Percentiles rank a stretch among this genome's conserved stretches.
phyloP scores from a whole-genome alignment of 2,888 invertebrate genomes.

The Teleiodes luculella region DNA sequence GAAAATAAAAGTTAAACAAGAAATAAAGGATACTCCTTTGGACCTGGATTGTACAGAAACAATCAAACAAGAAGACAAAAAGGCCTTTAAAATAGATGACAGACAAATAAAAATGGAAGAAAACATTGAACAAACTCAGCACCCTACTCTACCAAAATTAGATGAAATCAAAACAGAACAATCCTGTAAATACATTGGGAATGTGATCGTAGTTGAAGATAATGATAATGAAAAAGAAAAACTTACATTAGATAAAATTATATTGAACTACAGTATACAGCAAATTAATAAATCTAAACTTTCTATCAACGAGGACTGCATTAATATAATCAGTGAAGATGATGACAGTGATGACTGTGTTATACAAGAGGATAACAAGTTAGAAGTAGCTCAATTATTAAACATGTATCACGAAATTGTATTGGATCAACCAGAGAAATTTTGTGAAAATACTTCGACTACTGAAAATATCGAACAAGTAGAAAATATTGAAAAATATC shows the following conservation, averaged over 20 bases:
- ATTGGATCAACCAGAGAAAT: not conserved
- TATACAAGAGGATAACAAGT: not conserved
- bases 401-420: not conserved
- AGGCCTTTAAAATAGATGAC: not conserved
- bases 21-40: not conserved
- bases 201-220: not conserved
- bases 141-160: not conserved
- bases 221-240: not conserved
- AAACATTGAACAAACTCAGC: not conserved
- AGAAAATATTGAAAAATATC: not conserved
- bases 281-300: not conserved
- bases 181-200: too few species aligned
- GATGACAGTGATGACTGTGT: not conserved
- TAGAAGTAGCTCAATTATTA: not conserved
- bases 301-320: not conserved
- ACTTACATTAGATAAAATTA: not conserved
- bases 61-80: not conserved
- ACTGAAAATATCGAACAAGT: not conserved
- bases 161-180: not conserved
- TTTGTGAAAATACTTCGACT: not conserved
- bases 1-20: not conserved
- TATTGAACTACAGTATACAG: not conserved
- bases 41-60: too few species aligned
- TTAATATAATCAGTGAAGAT: not conserved
- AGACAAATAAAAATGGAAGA: not conserved